A percentile compares a stretch with the other conserved stretches of the same genome.
Evolutionary conservation across 2,797 vertebrate species (phyloP).

Genomic region (Nyctalus aviator): DNA sequence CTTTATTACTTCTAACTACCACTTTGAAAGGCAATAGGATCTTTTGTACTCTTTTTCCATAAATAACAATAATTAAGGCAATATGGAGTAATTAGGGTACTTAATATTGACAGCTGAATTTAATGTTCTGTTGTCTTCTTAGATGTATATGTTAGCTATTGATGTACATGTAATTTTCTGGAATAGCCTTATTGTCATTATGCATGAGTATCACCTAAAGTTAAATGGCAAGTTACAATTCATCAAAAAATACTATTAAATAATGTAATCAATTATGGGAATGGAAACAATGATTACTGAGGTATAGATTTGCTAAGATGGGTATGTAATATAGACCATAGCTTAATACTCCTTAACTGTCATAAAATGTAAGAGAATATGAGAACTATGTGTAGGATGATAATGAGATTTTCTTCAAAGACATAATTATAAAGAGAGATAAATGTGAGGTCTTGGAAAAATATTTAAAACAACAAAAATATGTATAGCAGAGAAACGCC

Average conservation of each 20-base stretch:
- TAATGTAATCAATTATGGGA: background rate
- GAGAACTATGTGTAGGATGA: background rate
- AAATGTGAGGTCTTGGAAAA: background rate
- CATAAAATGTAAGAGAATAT: background rate
- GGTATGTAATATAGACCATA: background rate
- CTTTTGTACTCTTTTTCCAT: background rate
- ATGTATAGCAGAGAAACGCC: background rate
- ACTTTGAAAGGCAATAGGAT: background rate
- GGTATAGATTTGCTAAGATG: background rate
- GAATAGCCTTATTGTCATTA: background rate
- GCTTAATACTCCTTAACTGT: background rate
- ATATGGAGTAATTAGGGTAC: background rate
- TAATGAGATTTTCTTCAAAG: conserved; percentile 40
- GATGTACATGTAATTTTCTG: background rate
- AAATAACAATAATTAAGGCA: background rate
- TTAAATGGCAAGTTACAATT: background rate
- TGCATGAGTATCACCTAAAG: background rate
- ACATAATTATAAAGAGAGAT: background rate
- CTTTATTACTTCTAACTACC: background rate
- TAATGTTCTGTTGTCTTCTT: background rate
- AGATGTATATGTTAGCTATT: background rate
- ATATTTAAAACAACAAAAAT: conserved; percentile 8
- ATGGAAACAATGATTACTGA: background rate
- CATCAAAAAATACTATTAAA: background rate
- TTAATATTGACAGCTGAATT: background rate